Evolutionary conservation across 92 coral and sea anemone species (phyloP), one percentile per base, ranked within the genome.

Genomic region (Zoanthus sansibaricus): DNA sequence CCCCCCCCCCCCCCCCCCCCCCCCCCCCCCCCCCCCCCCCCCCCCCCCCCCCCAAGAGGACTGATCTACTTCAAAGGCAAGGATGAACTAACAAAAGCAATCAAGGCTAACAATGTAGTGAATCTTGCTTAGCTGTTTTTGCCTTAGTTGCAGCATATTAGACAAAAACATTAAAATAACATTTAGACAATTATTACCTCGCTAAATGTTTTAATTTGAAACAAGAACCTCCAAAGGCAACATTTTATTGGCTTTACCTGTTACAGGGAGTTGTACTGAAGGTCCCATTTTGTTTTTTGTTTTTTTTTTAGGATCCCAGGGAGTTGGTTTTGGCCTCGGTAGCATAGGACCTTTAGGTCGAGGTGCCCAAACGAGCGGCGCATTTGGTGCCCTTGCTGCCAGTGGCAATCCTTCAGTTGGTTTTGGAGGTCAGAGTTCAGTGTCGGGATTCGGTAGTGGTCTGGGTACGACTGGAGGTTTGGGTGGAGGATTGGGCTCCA

Each of bases 401-500:
- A 78, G 90, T 12, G 75, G 75, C 6, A 64, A 75, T 47, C 85
- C 75, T 44, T 80, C 85, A 25, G 59, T 66, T 47, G 85, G 85
- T 13, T 64, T 80, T 46, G 85, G 75, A 66, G 75, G 84, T 33
- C 84, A 79, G 73, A 61, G 73, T 64, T 45, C 71, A 8, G 72
- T 45, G 14, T 6, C 74, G 7, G 85, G 85, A 31, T 80, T 80
- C 46, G 64, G 85, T 56, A 37, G 61, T 88, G 62, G 74, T 68
- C 86, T 90, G 16, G 89, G 86, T 17, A 37, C 90, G 7, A 55
- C 87, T 7, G 84, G 56, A n/a, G 71, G 31, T 13, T 74, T 89
- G 52, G 89, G 92, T 5, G 86, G 78, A 52, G 95, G 93, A 45
- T 78, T 95, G 78, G 98, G 98, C 37, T 77, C 96, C 15, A 90